These are phyloP conservation scores for Belonocnema kinseyi DNA, from an alignment of 1,140 invertebrate genomes.

Conservation along the genomic window DNA sequence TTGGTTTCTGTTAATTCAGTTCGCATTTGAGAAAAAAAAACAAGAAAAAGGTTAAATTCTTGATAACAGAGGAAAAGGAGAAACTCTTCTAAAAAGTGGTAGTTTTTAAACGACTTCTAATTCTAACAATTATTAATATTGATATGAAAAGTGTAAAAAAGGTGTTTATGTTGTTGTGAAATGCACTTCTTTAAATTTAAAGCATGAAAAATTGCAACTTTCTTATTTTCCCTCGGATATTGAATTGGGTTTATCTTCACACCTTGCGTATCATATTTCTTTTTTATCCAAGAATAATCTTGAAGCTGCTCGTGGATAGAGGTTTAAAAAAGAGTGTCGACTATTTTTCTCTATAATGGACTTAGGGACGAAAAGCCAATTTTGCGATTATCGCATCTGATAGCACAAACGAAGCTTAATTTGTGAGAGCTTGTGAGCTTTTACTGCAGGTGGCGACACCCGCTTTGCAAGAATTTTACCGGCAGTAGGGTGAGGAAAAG, in stretches of 20 bases:
- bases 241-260: background rate
- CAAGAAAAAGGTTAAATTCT: no score
- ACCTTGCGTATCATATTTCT: background rate
- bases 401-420: slow-evolving; percentile 37
- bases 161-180: no score
- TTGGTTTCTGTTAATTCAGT: no score
- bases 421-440: slow-evolving; percentile 33
- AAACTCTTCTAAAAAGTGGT: no score
- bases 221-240: no score
- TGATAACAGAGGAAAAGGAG: no score
- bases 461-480: slow-evolving; percentile 39
- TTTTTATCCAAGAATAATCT: background rate
- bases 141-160: no score
- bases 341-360: slow-evolving; percentile 52
- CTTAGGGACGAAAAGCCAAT: slow-evolving; percentile 61
- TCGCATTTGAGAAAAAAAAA: no score
- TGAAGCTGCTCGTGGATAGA: slow-evolving; percentile 7
- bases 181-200: no score
- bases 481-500: slow-evolving; percentile 38
- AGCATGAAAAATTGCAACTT: no score
- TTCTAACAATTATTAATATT: no score
- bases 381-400: slow-evolving; percentile 59
- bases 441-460: slow-evolving; percentile 49
- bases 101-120: no score
- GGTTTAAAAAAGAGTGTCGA: background rate